phyloP scores from a whole-genome alignment of 2,797 vertebrate species.

The Premnoplex brunnescens region DNA sequence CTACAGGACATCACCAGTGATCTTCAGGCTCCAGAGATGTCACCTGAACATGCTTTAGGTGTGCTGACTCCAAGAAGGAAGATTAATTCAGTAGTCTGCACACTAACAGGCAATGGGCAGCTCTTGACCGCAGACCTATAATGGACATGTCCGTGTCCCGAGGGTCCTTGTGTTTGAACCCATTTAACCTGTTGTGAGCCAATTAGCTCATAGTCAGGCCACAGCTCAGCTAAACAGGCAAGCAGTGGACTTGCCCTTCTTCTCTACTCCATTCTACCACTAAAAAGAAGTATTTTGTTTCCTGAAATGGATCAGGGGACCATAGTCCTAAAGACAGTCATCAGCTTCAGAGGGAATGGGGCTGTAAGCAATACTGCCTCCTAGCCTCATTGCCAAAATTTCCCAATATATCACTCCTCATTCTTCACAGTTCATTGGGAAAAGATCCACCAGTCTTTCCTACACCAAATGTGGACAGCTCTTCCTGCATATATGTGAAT shows the following conservation, averaged over 20 bases:
- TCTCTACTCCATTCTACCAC: neutral
- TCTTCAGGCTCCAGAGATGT: neutral
- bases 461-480: neutral
- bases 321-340: accelerated
- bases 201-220: neutral
- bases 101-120: neutral
- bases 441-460: neutral
- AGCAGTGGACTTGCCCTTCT: neutral
- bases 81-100: neutral
- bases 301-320: neutral
- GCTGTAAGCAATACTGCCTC: neutral
- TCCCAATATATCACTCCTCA: neutral
- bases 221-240: neutral
- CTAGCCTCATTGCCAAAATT: neutral
- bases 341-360: neutral
- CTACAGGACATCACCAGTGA: neutral
- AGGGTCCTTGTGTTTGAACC: accelerated
- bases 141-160: accelerated
- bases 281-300: neutral
- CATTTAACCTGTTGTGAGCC: neutral
- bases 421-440: neutral
- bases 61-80: neutral
- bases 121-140: neutral
- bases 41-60: neutral
- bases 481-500: neutral